Percentiles rank a stretch among this genome's conserved stretches.
phyloP scores from a whole-genome alignment of 2,888 invertebrate species.

The Myopa testacea region DNA sequence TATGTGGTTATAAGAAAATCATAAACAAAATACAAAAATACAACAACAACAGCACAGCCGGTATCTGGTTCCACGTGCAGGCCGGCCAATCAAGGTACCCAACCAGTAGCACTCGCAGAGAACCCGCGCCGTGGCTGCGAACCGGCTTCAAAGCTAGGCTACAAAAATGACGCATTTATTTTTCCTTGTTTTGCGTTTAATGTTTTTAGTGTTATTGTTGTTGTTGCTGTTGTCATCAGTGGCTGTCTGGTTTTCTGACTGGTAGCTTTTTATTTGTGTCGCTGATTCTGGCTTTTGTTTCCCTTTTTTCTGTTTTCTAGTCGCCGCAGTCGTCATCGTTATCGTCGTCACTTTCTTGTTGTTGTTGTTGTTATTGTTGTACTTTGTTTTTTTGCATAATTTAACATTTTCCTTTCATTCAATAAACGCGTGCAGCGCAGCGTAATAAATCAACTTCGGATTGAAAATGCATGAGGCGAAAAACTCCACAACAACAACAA shows the following conservation, averaged over 20 bases:
- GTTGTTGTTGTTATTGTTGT: conserved; percentile 22
- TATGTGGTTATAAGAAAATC: background rate
- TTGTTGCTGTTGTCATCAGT: background rate
- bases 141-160: background rate
- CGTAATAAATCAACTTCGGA: background rate
- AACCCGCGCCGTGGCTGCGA: background rate
- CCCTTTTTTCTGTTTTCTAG: background rate
- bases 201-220: conserved; percentile 6
- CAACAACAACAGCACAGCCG: background rate
- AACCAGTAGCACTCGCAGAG: background rate
- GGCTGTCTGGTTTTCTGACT: background rate
- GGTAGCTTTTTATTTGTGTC: no score
- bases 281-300: background rate
- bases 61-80: conserved; percentile 12
- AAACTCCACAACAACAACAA: background rate
- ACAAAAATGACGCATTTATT: background rate
- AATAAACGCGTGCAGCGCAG: conserved; percentile 25
- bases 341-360: background rate
- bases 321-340: conserved; percentile 1
- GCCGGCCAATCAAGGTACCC: background rate
- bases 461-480: background rate
- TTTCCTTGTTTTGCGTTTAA: conserved; percentile 1
- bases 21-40: background rate
- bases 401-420: conserved; percentile 26
- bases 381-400: conserved; percentile 23